Evolutionary conservation across 2,888 invertebrate species (phyloP).

Genomic region (Brenthis daphne): DNA sequence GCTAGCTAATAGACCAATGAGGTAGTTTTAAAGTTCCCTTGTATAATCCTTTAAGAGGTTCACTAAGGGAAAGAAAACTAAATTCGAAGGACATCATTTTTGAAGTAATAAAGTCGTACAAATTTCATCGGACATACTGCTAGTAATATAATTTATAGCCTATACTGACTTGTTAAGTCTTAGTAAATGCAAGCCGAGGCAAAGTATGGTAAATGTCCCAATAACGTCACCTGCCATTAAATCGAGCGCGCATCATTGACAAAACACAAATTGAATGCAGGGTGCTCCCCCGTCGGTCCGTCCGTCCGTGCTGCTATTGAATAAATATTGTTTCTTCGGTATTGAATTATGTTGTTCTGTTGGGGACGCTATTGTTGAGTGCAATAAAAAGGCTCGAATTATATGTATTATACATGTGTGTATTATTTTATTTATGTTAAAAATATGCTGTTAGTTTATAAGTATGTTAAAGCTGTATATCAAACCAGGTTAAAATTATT

Average conservation of each 20-base stretch:
- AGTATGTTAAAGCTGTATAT: background rate
- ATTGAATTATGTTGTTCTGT: slow-evolving; percentile 41
- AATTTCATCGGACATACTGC: too few species aligned
- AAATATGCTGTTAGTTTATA: slow-evolving; percentile 4
- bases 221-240: slow-evolving; percentile 75
- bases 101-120: too few species aligned
- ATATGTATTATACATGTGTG: slow-evolving; percentile 14
- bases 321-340: slow-evolving; percentile 54
- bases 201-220: slow-evolving; percentile 35
- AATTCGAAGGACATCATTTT: too few species aligned
- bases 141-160: slow-evolving; percentile 8
- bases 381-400: slow-evolving; percentile 25
- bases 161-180: background rate
- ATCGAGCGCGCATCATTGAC: slow-evolving; percentile 73
- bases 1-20: too few species aligned
- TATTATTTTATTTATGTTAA: slow-evolving; percentile 8
- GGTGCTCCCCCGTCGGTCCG: slow-evolving; percentile 37
- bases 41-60: too few species aligned
- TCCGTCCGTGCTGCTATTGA: slow-evolving; percentile 44
- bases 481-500: too few species aligned
- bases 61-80: too few species aligned
- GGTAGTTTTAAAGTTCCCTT: too few species aligned
- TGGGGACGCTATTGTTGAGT: slow-evolving; percentile 28
- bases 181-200: background rate
- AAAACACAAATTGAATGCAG: slow-evolving; percentile 68